Percentiles rank a stretch among this genome's conserved stretches.
Conservation (phyloP, 2,888 invertebrate genomes). For the Cantharis lateralis region DNA sequence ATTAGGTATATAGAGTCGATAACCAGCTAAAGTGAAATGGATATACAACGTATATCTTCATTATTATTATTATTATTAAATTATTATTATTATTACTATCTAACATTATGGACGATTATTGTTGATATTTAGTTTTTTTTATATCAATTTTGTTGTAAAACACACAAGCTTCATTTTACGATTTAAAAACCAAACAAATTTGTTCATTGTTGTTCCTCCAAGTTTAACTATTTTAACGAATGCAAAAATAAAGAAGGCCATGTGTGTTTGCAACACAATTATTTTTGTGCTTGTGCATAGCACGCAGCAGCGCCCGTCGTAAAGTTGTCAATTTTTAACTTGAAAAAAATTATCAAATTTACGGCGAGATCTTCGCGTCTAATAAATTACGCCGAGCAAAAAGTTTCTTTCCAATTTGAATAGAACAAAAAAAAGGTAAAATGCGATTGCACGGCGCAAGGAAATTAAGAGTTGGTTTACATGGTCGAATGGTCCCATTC, state of each 20-base stretch:
- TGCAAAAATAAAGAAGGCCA: constrained; percentile 3
- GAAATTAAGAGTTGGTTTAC: constrained; percentile 57
- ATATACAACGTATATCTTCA: constrained; percentile 34
- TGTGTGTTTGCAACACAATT: constrained; percentile 24
- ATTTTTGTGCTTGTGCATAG: constrained; percentile 11
- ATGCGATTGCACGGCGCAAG: background rate
- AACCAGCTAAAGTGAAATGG: constrained; percentile 47
- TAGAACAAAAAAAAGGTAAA: background rate
- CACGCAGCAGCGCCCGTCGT: constrained; percentile 14
- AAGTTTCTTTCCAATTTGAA: background rate
- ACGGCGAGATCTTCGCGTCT: background rate
- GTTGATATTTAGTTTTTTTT: constrained; percentile 46
- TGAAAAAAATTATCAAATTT: background rate
- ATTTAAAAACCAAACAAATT: background rate
- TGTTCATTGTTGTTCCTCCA: background rate
- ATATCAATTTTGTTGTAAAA: constrained; percentile 11
- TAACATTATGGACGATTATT: constrained; percentile 55
- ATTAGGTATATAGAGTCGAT: constrained; percentile 31
- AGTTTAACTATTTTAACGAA: background rate
- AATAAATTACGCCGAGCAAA: background rate
- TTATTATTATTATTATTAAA: constrained; percentile 15
- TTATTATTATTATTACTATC: constrained; percentile 37
- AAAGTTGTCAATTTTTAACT: background rate
- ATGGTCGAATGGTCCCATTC: constrained; percentile 82
- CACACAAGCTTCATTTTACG: constrained; percentile 16